Evolutionary conservation across 2,888 invertebrate genomes (phyloP), one percentile per base, ranked within the genome.

Genomic region (Drosophila longiperda): DNA sequence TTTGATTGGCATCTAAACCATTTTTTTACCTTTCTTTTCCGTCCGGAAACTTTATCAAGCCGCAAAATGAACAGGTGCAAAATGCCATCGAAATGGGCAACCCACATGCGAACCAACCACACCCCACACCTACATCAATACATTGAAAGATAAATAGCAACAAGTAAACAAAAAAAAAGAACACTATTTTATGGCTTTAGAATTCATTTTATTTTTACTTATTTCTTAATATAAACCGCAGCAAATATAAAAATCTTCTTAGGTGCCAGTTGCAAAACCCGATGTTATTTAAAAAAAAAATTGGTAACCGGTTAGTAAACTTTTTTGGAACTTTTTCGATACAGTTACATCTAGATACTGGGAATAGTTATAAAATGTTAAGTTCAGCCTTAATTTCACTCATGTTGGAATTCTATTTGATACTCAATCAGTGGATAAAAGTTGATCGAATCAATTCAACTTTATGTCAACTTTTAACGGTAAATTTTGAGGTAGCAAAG

Each of bases 1-100:
- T 88, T 90, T 85, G 90, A 85, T 85, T 85, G 90, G 86, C 90
- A 89, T 55, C 55, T 55, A 55, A 38, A 38, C 36, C n/a, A n/a
- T 15, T 38, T 36, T 53, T 26, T 4, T n/a, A 55, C 55, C 36
- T 38, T 54, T 29, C 11, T 3, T 50, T 50, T 65, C 49, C 50
- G 45, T 55, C 53, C 53, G 49, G 48, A 79, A 74, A 65, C 78
- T 78, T 73, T 60, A 53, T 36, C 68, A 59, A 50, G 26, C 65
- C 84, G 73, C 87, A 83, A 77, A 68, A 74, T 76, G 71, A 66
- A 82, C 86, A 83, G 83, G 89, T 86, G 83, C 52, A 66, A 73
- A 73, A 66, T 45, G 61, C 59, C 20, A 17, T 9, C 61, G 20
- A 20, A 29, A 15, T 59, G 33, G 15, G 7, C 57, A 42, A 23